Evolutionary conservation across 2,797 vertebrate species (phyloP).

Genomic region (Bufotes viridis): DNA sequence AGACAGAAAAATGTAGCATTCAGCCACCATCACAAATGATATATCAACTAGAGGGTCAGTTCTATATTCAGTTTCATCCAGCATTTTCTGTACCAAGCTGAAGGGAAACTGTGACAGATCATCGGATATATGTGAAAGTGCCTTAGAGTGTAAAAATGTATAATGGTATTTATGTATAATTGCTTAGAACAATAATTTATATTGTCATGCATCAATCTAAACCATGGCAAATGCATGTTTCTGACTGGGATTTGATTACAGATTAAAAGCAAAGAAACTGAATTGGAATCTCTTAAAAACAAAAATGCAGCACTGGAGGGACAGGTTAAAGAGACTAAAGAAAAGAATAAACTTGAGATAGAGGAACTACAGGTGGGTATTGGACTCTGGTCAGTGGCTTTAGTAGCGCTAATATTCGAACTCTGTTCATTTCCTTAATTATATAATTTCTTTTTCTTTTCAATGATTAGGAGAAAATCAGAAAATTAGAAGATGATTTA

Average conservation of each 20-base stretch:
- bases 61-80: too few relatives aligned
- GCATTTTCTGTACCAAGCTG: too few relatives aligned
- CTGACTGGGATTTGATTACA: conserved; percentile 53
- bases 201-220: neutral
- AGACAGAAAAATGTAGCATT: too few relatives aligned
- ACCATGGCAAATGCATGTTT: neutral
- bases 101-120: too few relatives aligned
- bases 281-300: conserved; percentile 72
- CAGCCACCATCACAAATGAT: too few relatives aligned
- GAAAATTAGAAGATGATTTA: conserved; percentile 75
- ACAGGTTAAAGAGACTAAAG: conserved; percentile 73
- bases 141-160: too few relatives aligned
- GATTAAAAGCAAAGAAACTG: conserved; percentile 78
- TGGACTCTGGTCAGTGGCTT: neutral
- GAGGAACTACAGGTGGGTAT: conserved; percentile 70
- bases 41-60: too few relatives aligned
- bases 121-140: too few relatives aligned
- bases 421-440: neutral
- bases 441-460: neutral
- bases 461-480: conserved; percentile 72
- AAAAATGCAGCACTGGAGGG: conserved; percentile 76
- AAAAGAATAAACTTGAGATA: conserved; percentile 70
- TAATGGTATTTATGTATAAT: too few relatives aligned
- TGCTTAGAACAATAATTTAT: too few relatives aligned
- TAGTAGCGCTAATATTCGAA: neutral